Percentiles rank a stretch among this genome's conserved stretches.
Conservation (phyloP, 2,797 vertebrate species). For the Bradypodion pumilum region DNA sequence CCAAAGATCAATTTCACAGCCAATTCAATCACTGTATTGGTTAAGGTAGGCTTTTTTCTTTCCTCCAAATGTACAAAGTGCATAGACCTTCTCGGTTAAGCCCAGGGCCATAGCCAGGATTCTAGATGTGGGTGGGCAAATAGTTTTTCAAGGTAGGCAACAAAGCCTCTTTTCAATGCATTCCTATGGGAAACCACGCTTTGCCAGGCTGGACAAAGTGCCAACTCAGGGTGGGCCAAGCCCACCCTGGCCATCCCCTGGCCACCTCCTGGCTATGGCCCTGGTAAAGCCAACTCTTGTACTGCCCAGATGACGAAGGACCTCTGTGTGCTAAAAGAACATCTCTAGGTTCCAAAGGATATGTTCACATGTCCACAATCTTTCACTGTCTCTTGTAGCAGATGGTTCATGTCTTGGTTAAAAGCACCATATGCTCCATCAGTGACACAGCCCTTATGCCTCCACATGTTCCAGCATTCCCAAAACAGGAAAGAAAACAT, state of each 20-base stretch:
- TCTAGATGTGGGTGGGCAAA: no score
- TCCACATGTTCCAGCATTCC: slow-evolving; percentile 17
- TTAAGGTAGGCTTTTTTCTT: no score
- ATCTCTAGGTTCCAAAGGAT: background rate
- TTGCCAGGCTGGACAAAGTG: no score
- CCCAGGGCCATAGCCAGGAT: no score
- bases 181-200: no score
- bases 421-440: background rate
- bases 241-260: no score
- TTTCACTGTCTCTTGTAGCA: slow-evolving; percentile 1
- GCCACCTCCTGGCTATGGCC: no score
- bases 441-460: slow-evolving; percentile 1
- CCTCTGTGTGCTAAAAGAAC: background rate
- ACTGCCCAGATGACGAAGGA: background rate
- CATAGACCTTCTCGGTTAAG: background rate
- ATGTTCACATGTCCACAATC: background rate
- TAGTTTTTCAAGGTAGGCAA: no score
- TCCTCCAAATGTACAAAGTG: no score
- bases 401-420: background rate
- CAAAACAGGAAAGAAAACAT: background rate
- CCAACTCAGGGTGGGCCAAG: no score
- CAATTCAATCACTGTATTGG: no score
- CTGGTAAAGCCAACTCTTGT: background rate
- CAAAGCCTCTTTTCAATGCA: no score
- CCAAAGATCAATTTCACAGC: background rate